Evolutionary conservation across 2,888 invertebrate genomes (phyloP), one percentile per base, ranked within the genome.

Genomic region (Drosophila anomalata): DNA sequence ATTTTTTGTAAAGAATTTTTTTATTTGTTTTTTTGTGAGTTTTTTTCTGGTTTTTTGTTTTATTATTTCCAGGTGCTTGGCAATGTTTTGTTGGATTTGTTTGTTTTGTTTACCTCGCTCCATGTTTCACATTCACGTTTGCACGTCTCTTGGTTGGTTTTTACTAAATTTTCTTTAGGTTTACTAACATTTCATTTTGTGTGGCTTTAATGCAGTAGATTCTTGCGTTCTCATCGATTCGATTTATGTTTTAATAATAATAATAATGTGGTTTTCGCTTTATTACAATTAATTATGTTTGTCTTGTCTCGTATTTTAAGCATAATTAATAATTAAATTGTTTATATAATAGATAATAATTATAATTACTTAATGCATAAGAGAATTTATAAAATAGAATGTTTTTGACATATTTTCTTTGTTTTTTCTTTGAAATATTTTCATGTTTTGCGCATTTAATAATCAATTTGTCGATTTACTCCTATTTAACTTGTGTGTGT

Each of bases 281-380:
- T 76, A 76, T 82, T 87, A 83, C 80, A 86, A 76, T 79, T 85
- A 74, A 76, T 79, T 77, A 55, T 73, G 73, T 61, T 70, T 70
- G 72, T 65, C 65, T 74, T 61, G 59, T 79, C 51, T 73, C 47
- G 75, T 68, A 56, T 62, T 69, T 61, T 82, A 82, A 87, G 87
- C 87, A 87, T 83, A 84, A 84, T 88, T 86, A 83, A 83, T 84
- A 84, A 80, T 88, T 84, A 88, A 88, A 86, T 88, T 86, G 67
- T 88, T 84, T 84, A 88, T 87, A 86, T 88, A 88, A 86, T 83
- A 82, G 88, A 83, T 84, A 84, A 84, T 84, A 84, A 88, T 88
- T 88, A 88, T 78, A 86, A 74, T 88, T 82, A 87, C 82, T 87
- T 82, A 82, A 82, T 82, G 71, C 66, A 72, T 87, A 82, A 82